Evolutionary conservation across 1,140 invertebrate genomes (phyloP).

Genomic region (Drosophila repleta): DNA sequence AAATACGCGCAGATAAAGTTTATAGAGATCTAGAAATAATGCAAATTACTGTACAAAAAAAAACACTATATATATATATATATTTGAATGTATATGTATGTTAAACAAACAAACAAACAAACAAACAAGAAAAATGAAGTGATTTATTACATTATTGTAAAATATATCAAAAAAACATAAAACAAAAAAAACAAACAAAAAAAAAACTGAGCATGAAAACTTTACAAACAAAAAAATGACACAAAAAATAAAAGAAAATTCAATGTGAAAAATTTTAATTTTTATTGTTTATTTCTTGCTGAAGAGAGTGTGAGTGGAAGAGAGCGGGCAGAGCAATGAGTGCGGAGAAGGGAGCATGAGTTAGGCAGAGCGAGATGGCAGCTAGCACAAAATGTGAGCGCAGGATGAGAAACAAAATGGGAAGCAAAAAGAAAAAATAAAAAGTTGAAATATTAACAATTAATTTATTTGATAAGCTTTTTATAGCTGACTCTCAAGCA

Average conservation of each 20-base stretch:
- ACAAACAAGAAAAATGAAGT: constrained; percentile 67
- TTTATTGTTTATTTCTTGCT: neutral
- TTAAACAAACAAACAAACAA: constrained; percentile 58
- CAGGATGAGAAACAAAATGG: no score
- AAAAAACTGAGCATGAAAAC: constrained; percentile 60
- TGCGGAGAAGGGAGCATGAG: no score
- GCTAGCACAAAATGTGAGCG: no score
- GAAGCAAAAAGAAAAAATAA: no score
- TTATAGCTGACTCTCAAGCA: no score
- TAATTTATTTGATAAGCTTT: no score
- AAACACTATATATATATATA: constrained; percentile 19
- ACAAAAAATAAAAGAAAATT: constrained; percentile 73
- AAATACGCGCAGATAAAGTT: constrained; percentile 58
- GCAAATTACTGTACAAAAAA: constrained; percentile 77
- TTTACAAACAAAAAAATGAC: constrained; percentile 64
- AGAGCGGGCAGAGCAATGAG: no score
- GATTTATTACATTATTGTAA: constrained; percentile 80
- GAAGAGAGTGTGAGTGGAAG: neutral
- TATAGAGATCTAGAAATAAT: constrained; percentile 61
- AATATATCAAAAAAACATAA: constrained; percentile 76
- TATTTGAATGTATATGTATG: constrained; percentile 40
- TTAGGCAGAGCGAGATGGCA: no score
- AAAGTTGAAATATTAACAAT: no score
- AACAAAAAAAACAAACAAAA: constrained; percentile 72
- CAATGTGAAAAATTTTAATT: constrained; percentile 65